Evolutionary conservation across 2,797 vertebrate species (phyloP), one percentile per base, ranked within the genome.

Genomic region (Gymnothorax javanicus): DNA sequence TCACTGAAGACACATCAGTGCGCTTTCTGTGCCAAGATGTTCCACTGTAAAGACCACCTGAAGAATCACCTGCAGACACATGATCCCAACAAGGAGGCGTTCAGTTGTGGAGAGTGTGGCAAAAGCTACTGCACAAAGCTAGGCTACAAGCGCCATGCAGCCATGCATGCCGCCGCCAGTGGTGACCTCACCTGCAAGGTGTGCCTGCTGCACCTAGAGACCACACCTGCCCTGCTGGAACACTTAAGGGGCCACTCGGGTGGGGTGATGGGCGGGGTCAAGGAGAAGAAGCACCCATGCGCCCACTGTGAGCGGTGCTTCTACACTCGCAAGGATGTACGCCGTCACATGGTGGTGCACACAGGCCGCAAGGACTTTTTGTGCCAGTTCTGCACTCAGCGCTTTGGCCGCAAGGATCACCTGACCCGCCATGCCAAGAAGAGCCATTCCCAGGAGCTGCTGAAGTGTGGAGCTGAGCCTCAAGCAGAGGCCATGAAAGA

Each of bases 121-220:
- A 99, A 99, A 94, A 98, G 97, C 94, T 99, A 99, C 92, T 99
- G 98, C 95, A 99, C 98, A 0, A 98, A 99, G 86, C 95, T 99
- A 13, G 98, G 98, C 88, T 99, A 98, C 88, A 92, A 97, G 89
- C 97, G 98, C 0, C 98, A 99, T 87, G 95, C 98, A 92, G 98
- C 98, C 75, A 97, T 98, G 90, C 97, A 98, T 0, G 92, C 95
- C 13, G 90, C 96, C n/a, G 91, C 93, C 0, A 94, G 93, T 0
- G 95, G 96, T 0, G 96, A 97, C 86, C 96, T 97, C 56, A 96
- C 97, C 92, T 97, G 96, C 91, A 97, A 97, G 90, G 96, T 97
- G 54, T 96, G 97, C 87, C 95, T 97, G 62, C 96, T 97, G 91
- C 94, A 91, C 0, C 97, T 96, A 0, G 97, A 98, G 89, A 98